These are phyloP conservation scores for Gonocerus acuteangulatus DNA, from an alignment of 2,888 invertebrate genomes.

Conservation along the genomic window DNA sequence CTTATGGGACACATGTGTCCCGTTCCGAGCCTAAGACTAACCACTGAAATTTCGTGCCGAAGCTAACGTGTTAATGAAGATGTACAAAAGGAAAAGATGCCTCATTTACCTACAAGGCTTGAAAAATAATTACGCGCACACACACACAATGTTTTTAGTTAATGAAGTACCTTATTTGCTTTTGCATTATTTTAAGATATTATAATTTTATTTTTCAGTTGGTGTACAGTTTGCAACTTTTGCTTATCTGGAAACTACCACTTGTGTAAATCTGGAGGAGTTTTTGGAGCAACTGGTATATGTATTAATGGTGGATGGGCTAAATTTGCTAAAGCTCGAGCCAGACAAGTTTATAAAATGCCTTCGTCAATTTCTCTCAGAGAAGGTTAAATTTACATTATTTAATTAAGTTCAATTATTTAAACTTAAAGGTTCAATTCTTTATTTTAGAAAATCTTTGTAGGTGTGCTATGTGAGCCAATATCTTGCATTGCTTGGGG, in stretches of 20 bases:
- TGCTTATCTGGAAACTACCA: constrained; percentile 60
- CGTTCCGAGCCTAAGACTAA: too few relatives aligned
- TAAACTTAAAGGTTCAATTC: background rate
- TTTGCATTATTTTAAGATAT: too few relatives aligned
- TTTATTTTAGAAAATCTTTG: constrained; percentile 34
- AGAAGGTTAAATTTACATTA: constrained; percentile 50
- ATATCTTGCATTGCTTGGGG: constrained; percentile 64
- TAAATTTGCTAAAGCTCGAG: constrained; percentile 54
- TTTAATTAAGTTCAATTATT: background rate
- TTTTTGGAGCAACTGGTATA: constrained; percentile 58
- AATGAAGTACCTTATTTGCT: too few relatives aligned
- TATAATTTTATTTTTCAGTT: too few relatives aligned
- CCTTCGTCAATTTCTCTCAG: constrained; percentile 52
- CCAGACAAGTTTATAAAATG: constrained; percentile 53
- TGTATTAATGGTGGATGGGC: constrained; percentile 63
- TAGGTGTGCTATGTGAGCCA: constrained; percentile 60
- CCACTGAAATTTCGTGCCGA: too few relatives aligned
- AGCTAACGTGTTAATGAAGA: too few relatives aligned
- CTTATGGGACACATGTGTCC: too few relatives aligned
- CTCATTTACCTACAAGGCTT: too few relatives aligned
- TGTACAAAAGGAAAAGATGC: too few relatives aligned
- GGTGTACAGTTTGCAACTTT: constrained; percentile 54
- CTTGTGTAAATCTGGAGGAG: constrained; percentile 54
- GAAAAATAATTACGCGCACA: too few relatives aligned
- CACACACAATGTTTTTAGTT: too few relatives aligned